These are phyloP conservation scores for Litocranius walleri DNA, from an alignment of 2,113 vertebrate species.

Conservation along the genomic window DNA sequence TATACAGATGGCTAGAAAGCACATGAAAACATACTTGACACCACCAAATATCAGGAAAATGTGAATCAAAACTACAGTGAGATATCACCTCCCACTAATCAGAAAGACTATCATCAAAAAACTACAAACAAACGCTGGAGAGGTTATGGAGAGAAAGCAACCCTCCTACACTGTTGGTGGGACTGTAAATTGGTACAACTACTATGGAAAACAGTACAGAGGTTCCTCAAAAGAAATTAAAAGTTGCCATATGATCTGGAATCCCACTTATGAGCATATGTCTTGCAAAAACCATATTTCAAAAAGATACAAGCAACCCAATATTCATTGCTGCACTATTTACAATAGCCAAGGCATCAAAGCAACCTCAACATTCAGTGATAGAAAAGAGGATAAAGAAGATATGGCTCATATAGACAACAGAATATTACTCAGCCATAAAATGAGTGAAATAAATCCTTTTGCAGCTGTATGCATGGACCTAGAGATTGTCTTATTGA, in stretches of 20 bases:
- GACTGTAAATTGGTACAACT: not conserved
- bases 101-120: not conserved
- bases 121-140: not conserved
- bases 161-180: not conserved
- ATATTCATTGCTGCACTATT: not conserved
- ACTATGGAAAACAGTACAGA: not conserved
- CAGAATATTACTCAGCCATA: not conserved
- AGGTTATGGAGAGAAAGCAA: not conserved
- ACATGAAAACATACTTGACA: not conserved
- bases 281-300: not conserved
- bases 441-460: not conserved
- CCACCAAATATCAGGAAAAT: not conserved
- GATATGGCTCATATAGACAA: not conserved
- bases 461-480: not conserved
- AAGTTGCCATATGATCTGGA: not conserved
- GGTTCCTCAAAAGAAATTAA: not conserved
- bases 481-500: not conserved
- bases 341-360: not conserved
- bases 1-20: not conserved
- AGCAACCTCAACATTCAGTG: not conserved
- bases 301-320: not conserved
- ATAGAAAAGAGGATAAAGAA: not conserved
- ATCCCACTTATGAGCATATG: not conserved
- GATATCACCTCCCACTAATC: not conserved
- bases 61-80: not conserved